These are phyloP conservation scores for Prionchulus punctatus DNA, from an alignment of 2,888 invertebrate genomes.

Conservation along the genomic window DNA sequence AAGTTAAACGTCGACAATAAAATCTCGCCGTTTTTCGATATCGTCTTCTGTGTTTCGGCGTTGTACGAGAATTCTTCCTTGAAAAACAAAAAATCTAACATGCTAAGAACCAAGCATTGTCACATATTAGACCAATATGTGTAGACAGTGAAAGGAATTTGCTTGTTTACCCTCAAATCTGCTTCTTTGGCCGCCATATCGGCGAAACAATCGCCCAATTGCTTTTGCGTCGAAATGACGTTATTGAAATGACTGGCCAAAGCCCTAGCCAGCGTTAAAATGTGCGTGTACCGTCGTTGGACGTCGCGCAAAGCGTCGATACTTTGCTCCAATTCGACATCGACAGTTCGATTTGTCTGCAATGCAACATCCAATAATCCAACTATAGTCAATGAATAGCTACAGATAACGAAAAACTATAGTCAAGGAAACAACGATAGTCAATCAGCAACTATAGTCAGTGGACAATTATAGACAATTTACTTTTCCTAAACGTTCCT, in stretches of 20 bases:
- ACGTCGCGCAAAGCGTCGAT: constrained; percentile 72
- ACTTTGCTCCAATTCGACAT: constrained; percentile 71
- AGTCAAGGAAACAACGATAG: constrained; percentile 3
- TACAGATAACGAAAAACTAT: too few relatives aligned
- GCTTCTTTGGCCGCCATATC: constrained; percentile 90
- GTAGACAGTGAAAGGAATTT: background rate
- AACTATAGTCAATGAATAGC: too few relatives aligned
- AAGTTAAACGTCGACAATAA: constrained; percentile 75
- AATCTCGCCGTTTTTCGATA: constrained; percentile 81
- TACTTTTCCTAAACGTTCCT: constrained; percentile 78
- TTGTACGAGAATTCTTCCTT: constrained; percentile 76
- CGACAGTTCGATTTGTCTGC: constrained; percentile 37
- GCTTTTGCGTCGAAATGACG: constrained; percentile 67
- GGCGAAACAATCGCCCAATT: constrained; percentile 77
- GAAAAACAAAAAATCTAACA: background rate
- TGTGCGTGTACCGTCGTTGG: constrained; percentile 43
- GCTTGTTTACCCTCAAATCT: constrained; percentile 50
- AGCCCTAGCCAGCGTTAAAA: constrained; percentile 65
- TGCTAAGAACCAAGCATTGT: background rate
- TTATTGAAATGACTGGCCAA: constrained; percentile 73
- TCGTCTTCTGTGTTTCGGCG: constrained; percentile 80
- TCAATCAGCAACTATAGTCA: background rate
- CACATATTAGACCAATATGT: background rate
- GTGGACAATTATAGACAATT: background rate
- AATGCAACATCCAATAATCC: constrained; percentile 1